Evolutionary conservation across 2,888 invertebrate species (phyloP).

Genomic region (Platycheirus rosarum): DNA sequence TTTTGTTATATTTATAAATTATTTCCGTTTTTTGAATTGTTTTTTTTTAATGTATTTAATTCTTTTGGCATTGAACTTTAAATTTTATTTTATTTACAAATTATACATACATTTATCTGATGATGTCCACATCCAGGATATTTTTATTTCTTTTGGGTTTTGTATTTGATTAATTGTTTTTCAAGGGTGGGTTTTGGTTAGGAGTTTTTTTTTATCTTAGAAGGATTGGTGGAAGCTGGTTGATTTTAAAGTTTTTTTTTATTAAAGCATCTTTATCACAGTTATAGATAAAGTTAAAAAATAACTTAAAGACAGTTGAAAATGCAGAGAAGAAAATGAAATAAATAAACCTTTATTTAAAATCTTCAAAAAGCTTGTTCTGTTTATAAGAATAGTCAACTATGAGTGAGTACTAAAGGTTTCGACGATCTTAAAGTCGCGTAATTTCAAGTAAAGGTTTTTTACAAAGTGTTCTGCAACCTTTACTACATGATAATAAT

Average conservation of each 20-base stretch:
- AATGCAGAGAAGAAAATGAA: not conserved
- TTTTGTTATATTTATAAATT: not conserved
- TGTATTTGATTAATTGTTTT: conserved; percentile 8
- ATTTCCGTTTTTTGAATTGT: conserved; percentile 41
- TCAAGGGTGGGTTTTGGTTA: conserved; percentile 54
- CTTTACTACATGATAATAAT: too few relatives aligned
- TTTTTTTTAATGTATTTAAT: conserved; percentile 19
- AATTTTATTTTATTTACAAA: conserved; percentile 51
- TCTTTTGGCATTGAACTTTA: conserved; percentile 57
- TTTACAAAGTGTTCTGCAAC: too few relatives aligned
- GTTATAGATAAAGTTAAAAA: conserved; percentile 37
- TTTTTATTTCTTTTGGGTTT: conserved; percentile 39
- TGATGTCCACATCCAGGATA: conserved; percentile 50
- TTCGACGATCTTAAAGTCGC: too few relatives aligned
- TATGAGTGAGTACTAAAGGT: too few relatives aligned
- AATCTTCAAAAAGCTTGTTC: not conserved
- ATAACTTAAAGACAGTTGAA: not conserved
- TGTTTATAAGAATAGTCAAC: conserved; percentile 1
- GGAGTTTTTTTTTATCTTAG: conserved; percentile 5
- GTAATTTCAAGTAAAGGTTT: too few relatives aligned
- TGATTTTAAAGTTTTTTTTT: conserved; percentile 31
- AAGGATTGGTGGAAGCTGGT: conserved; percentile 51
- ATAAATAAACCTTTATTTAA: not conserved
- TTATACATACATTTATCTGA: conserved; percentile 25
- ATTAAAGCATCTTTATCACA: conserved; percentile 55